Percentiles rank a stretch among this genome's conserved stretches.
Conservation (phyloP, 2,113 vertebrate genomes). For the Psilopsiagon aymara region DNA sequence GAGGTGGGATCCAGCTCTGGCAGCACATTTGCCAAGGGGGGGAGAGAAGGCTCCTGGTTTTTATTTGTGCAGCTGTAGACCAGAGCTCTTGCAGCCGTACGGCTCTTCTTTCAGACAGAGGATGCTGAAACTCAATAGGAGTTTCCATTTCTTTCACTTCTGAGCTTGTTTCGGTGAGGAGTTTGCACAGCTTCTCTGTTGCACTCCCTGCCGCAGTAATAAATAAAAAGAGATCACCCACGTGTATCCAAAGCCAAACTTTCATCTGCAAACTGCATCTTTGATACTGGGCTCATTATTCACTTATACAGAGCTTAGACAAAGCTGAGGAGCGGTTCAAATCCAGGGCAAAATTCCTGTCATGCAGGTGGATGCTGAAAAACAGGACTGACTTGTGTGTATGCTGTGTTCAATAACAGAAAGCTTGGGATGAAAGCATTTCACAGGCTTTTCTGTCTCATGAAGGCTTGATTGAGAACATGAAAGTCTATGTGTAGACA, state of each 20-base stretch:
- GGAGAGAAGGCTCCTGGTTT: background rate
- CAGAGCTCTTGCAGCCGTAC: background rate
- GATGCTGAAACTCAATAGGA: background rate
- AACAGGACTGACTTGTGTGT: slow-evolving; percentile 6
- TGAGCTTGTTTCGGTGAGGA: background rate
- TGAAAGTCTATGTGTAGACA: slow-evolving; percentile 3
- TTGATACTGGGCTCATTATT: slow-evolving; percentile 1
- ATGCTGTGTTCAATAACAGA: background rate
- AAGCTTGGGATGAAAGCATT: background rate
- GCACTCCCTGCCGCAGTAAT: background rate
- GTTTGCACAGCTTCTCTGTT: background rate
- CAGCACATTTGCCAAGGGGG: background rate
- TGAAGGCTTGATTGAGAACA: slow-evolving; percentile 3
- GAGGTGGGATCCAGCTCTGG: background rate
- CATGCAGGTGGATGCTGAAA: slow-evolving; percentile 22
- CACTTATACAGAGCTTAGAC: background rate
- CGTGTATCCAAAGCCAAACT: background rate
- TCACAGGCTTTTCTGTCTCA: background rate
- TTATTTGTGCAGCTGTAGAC: background rate
- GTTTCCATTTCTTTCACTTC: background rate
- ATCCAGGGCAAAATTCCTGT: slow-evolving; percentile 52
- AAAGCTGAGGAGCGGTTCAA: slow-evolving; percentile 8
- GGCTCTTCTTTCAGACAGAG: background rate
- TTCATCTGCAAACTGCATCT: background rate
- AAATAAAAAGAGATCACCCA: background rate